Evolutionary conservation across 1,140 invertebrate genomes (phyloP).

Genomic region (Drosophila gunungcola): DNA sequence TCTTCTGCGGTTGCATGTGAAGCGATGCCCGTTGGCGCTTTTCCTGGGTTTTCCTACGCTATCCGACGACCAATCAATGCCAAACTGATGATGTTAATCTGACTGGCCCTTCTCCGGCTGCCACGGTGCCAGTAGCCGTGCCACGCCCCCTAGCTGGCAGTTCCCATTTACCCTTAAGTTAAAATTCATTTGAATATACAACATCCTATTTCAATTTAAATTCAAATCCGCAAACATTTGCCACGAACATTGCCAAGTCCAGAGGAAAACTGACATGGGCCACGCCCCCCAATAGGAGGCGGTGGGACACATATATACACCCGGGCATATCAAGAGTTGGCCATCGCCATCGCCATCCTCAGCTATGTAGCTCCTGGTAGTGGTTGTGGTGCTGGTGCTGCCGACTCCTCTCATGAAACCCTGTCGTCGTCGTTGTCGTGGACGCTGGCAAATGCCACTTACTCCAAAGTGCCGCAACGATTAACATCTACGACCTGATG

Average conservation of each 20-base stretch:
- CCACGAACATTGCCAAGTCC: constrained; percentile 73
- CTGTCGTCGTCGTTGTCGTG: constrained; percentile 59
- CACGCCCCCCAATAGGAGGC: constrained; percentile 56
- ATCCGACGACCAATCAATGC: constrained; percentile 84
- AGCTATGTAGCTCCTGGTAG: constrained; percentile 1
- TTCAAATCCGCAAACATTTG: constrained; percentile 84
- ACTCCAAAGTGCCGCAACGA: constrained; percentile 81
- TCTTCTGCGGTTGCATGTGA: constrained; percentile 69
- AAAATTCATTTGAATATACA: constrained; percentile 85
- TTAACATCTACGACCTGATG: constrained; percentile 80
- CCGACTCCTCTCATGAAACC: constrained; percentile 28
- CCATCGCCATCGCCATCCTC: constrained; percentile 39
- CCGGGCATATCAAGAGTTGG: constrained; percentile 65
- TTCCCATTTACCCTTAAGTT: constrained; percentile 81
- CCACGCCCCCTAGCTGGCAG: constrained; percentile 40
- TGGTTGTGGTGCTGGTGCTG: constrained; percentile 1
- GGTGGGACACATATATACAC: constrained; percentile 24
- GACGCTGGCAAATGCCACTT: constrained; percentile 81
- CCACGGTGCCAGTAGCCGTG: constrained; percentile 19
- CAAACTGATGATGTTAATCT: constrained; percentile 84
- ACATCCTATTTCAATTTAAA: constrained; percentile 85
- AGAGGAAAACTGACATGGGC: constrained; percentile 67
- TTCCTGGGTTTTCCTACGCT: constrained; percentile 59
- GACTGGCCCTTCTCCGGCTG: constrained; percentile 52
- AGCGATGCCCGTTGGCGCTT: constrained; percentile 59